These are phyloP conservation scores for Lamellibrachia satsuma DNA, from an alignment of 2,888 invertebrate species.

Conservation along the genomic window DNA sequence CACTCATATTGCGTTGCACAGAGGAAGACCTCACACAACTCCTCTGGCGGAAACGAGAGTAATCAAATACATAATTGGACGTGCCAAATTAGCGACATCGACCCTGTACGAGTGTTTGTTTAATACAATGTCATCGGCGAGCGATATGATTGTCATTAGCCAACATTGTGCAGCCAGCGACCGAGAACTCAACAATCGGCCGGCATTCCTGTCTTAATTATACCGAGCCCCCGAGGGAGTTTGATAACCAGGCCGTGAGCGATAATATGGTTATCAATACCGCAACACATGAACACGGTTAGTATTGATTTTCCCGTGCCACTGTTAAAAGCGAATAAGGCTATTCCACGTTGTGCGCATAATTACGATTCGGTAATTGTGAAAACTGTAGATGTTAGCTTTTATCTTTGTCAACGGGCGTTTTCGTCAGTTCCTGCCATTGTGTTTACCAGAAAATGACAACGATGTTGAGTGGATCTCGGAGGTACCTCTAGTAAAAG, in stretches of 20 bases:
- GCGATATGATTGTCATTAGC: background rate
- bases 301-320: background rate
- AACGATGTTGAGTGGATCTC: no score
- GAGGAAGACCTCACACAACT: background rate
- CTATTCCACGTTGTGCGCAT: background rate
- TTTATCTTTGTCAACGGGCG: background rate
- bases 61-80: background rate
- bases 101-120: background rate
- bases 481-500: no score
- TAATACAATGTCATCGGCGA: background rate
- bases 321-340: background rate
- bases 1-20: background rate
- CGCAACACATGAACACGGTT: background rate
- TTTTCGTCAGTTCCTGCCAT: background rate
- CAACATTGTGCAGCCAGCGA: conserved; percentile 21
- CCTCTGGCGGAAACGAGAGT: background rate
- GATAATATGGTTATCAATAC: background rate
- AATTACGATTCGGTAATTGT: background rate
- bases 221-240: background rate
- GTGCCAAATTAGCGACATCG: background rate
- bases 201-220: background rate
- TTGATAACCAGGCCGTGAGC: background rate
- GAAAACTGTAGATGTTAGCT: background rate
- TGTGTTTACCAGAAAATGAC: background rate
- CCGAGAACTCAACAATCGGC: background rate